Evolutionary conservation across 2,888 invertebrate species (phyloP), one percentile per base, ranked within the genome.

Genomic region (Bombyx huttoni): DNA sequence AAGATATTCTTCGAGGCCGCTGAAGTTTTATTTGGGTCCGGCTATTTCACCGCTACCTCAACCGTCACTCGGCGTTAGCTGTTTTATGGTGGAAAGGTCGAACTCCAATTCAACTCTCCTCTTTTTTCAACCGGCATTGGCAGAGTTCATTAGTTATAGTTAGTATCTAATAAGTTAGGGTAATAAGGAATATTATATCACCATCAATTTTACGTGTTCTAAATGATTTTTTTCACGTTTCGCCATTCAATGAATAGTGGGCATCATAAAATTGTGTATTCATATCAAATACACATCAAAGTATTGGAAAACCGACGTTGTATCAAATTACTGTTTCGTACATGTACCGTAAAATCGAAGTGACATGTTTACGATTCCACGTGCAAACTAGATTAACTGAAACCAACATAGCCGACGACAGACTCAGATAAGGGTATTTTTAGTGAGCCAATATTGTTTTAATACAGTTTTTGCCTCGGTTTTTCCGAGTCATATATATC

Each of bases 231-330:
- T 24, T 24, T 12, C 40, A 40, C 12, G 12, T 40, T 7, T 3
- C 40, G 40, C 40, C 40, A 10, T 40, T 40, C 9, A 40, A 40
- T 40, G 12, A 10, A 40, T 10, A 40, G 7, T 7, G 40, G 46
- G 52, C 53, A 58, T 51, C 54, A 56, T 57, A 56, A 59, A 62
- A 59, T 59, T 54, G 52, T 56, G 56, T 60, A 60, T 58, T 52
- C 45, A 48, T 50, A 51, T 51, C 50, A 40, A 52, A 59, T 51
- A 57, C 55, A 59, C 57, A 61, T 68, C 61, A 62, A 63, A 64
- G 64, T 67, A 70, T 70, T 68, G 60, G 61, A 55, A 68, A 70
- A 64, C 59, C 58, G 56, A 64, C 64, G 65, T 57, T 58, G 70
- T 69, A 66, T 65, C 62, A 67, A 70, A 73, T 74, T 67, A 65